Percentiles rank a stretch among this genome's conserved stretches.
These are phyloP conservation scores for Drosophila robusta DNA, from an alignment of 2,888 invertebrate species.

Conservation along the genomic window DNA sequence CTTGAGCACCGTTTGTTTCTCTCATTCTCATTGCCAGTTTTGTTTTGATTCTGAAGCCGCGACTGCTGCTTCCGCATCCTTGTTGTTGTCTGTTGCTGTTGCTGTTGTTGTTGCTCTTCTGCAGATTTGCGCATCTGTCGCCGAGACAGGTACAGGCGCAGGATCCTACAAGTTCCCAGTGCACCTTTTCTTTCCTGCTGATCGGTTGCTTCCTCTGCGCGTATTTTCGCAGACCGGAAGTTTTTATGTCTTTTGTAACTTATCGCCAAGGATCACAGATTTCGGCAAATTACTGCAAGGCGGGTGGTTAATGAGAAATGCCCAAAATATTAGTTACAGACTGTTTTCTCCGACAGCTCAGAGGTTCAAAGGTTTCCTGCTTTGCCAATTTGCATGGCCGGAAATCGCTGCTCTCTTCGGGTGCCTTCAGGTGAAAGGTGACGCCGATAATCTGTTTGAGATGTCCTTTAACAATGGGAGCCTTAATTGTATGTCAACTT, in stretches of 20 bases:
- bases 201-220: constrained; percentile 50
- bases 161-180: constrained; percentile 33
- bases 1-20: constrained; percentile 47
- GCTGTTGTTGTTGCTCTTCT: constrained; percentile 24
- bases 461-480: constrained; percentile 28
- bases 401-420: constrained; percentile 56
- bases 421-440: constrained; percentile 53
- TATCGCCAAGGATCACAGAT: constrained; percentile 67
- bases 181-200: constrained; percentile 53
- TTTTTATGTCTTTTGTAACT: constrained; percentile 65
- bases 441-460: constrained; percentile 51
- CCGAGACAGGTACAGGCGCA: constrained; percentile 64
- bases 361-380: constrained; percentile 47
- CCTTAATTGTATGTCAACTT: constrained; percentile 48
- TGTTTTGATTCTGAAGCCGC: constrained; percentile 68
- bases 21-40: constrained; percentile 46
- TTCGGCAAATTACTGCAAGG: constrained; percentile 59
- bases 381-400: constrained; percentile 67
- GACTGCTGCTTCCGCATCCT: constrained; percentile 71
- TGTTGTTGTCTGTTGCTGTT: constrained; percentile 23
- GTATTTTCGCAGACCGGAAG: constrained; percentile 62
- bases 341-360: constrained; percentile 30
- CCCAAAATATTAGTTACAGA: constrained; percentile 60
- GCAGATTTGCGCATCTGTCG: constrained; percentile 66
- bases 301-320: constrained; percentile 59